Base-by-base conservation (phyloP, 2,797 vertebrate species). In the Coregonus sp. region DNA sequence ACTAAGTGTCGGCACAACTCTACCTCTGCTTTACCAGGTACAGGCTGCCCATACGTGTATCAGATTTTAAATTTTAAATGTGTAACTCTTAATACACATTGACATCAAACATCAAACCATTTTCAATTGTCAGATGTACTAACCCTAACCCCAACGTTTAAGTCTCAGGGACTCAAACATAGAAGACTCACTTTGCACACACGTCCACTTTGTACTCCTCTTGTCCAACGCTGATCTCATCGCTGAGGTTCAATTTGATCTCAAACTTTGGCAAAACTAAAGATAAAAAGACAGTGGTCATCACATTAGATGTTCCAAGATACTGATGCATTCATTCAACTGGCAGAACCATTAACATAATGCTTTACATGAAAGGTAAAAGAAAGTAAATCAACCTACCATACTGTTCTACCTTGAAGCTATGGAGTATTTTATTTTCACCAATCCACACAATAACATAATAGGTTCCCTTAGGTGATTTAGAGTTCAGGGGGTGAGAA, bases 321-420 rank as follows among this genome's bases (percentile, higher is more conserved):
- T 33, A 33, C 33, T 33, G 33, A 33, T 33, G 33, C 2, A 33
- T 33, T 33, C 33, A 4, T 25, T 25, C 25, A 25, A 33, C 33
- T n/a, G 4, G 54, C 54, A 18, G 11, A 31, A 25, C 12, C 20
- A 31, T 65, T 65, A 5, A 14, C 20, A 12, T 12, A 25, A 65
- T 31, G 25, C 20, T 31, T 12, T 4, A 31, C 29, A 65, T 65
- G 63, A 29, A 6, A 68, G 4, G 5, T 51, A 5, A 37, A 67
- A 18, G 4, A n/a, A 56, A 56, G 11, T 4, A 12, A 52, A 75
- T 35, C 3, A 54, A 75, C 89, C 84, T 85, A 95, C 95, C 93
- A 63, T 93, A 94, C 69, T 95, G 92, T 75, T 92, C 88, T 14
- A 95, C 94, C 52, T 89, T 86, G 83, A 95, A 95, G 77, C 0